Base-by-base conservation (phyloP, 2,888 invertebrate species). In the Archaeoteleia sp. region DNA sequence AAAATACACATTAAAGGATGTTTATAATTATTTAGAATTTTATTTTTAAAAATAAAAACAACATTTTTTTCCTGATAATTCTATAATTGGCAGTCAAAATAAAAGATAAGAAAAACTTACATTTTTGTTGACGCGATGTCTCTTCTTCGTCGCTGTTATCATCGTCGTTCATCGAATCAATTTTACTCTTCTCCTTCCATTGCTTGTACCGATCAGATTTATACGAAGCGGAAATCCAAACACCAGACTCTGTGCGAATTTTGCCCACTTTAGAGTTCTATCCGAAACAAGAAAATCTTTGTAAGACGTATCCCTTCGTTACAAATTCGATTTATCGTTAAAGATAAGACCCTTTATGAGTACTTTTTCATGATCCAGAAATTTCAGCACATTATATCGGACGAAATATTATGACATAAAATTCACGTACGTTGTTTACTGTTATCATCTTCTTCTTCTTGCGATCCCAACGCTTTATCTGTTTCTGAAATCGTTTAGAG, bases 381-480 rank as follows among this genome's bases (percentile, higher is more conserved):
- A 13, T 35, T 35, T n/a, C n/a, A n/a, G n/a, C n/a, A n/a, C n/a
- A n/a, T n/a, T n/a, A n/a, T n/a, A n/a, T n/a, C n/a, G n/a, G n/a
- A n/a, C n/a, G n/a, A n/a, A n/a, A n/a, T n/a, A n/a, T n/a, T n/a
- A n/a, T n/a, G n/a, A 7, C n/a, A 46, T 30, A 14, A 48, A 54
- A 32, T 35, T 62, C 68, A 78, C 87, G 75, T 83, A 92, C 92
- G 66, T 88, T 88, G 69, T 89, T 88, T 0, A 90, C 88, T 15
- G 91, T 89, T 23, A 98, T 92, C 92, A 96, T 97, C 87, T 95
- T 97, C 89, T 98, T 98, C 86, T 94, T 92, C 83, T 96, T 96
- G 42, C 96, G 89, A 87, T 98, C 98, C 98, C 98, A 97, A 81
- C 91, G 92, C 80, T 91, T 90, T 73, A 90, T 85, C 67, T 90